A percentile compares a stretch with the other conserved stretches of the same genome.
phyloP scores from a whole-genome alignment of 2,113 vertebrate species.

The Dipodomys merriami region DNA sequence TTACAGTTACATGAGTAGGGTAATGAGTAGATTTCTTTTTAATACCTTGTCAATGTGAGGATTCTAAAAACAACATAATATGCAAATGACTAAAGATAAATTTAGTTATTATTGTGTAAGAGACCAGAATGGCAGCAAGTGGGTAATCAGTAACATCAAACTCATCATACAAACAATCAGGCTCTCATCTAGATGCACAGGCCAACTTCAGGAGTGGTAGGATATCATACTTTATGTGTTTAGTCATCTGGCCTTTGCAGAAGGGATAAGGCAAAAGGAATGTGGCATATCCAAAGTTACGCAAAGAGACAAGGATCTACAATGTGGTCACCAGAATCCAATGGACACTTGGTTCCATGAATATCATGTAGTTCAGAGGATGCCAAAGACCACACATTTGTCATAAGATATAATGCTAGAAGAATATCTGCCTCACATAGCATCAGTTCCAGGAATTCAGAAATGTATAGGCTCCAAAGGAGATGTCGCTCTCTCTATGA shows the following conservation, averaged over 20 bases:
- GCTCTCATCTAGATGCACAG: slow-evolving; percentile 63
- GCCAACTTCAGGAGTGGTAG: slow-evolving; percentile 67
- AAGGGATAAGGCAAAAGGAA: slow-evolving; percentile 66
- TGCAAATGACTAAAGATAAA: too few species aligned
- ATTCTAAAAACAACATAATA: too few species aligned
- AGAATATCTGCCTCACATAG: slow-evolving; percentile 67
- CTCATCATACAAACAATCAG: slow-evolving; percentile 44
- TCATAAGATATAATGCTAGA: slow-evolving; percentile 68
- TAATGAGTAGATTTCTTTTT: too few species aligned
- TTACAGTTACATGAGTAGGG: too few species aligned
- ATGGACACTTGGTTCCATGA: slow-evolving; percentile 63
- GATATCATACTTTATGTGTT: slow-evolving; percentile 68
- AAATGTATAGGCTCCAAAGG: slow-evolving; percentile 63
- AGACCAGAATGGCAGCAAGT: slow-evolving; percentile 59
- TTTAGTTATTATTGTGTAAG: slow-evolving; percentile 51
- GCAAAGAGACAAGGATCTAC: slow-evolving; percentile 62
- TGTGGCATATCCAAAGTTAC: slow-evolving; percentile 25
- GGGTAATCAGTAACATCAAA: slow-evolving; percentile 9
- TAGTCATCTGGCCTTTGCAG: slow-evolving; percentile 61
- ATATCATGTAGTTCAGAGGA: slow-evolving; percentile 72
- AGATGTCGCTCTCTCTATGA: slow-evolving; percentile 55
- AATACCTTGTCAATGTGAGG: too few species aligned
- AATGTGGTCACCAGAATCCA: slow-evolving; percentile 56
- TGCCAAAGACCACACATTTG: slow-evolving; percentile 78
- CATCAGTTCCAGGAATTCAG: slow-evolving; percentile 68